Percentiles rank a stretch among this genome's conserved stretches.
phyloP scores from a whole-genome alignment of 1,140 invertebrate species.

The Charaxes varanes region DNA sequence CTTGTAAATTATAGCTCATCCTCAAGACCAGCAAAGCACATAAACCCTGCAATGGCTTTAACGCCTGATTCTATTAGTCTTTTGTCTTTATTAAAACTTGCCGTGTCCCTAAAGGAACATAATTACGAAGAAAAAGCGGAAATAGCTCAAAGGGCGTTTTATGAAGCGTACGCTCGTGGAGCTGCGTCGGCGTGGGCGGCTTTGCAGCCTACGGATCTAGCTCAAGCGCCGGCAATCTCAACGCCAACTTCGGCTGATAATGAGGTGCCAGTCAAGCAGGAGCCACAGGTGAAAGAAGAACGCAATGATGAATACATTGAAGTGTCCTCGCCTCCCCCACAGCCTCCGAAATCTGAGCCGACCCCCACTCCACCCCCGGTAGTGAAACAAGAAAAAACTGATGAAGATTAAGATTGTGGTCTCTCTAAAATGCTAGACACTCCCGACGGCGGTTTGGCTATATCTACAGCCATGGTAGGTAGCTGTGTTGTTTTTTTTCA shows the following conservation, averaged over 20 bases:
- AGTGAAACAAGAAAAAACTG: conserved; percentile 61
- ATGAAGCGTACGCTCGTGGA: conserved; percentile 58
- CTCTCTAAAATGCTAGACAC: too few relatives aligned
- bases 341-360: conserved; percentile 25
- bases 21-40: too few relatives aligned
- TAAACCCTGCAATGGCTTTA: too few relatives aligned
- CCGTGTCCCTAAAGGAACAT: too few relatives aligned
- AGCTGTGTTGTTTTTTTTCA: too few relatives aligned
- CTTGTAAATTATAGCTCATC: too few relatives aligned
- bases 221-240: conserved; percentile 17
- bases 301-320: conserved; percentile 62
- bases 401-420: conserved; percentile 45
- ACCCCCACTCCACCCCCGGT: conserved; percentile 27
- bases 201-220: conserved; percentile 40
- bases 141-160: conserved; percentile 59
- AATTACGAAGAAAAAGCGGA: conserved; percentile 70
- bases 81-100: too few relatives aligned
- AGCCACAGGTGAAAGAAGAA: conserved; percentile 61
- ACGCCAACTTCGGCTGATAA: conserved; percentile 22
- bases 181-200: conserved; percentile 54
- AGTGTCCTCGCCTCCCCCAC: conserved; percentile 54
- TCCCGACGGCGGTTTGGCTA: too few relatives aligned
- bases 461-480: too few relatives aligned
- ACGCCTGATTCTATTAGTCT: too few relatives aligned
- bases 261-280: conserved; percentile 45